A percentile compares a stretch with the other conserved stretches of the same genome.
Evolutionary conservation across 2,888 invertebrate genomes (phyloP).

Genomic region (Hesperia comma): DNA sequence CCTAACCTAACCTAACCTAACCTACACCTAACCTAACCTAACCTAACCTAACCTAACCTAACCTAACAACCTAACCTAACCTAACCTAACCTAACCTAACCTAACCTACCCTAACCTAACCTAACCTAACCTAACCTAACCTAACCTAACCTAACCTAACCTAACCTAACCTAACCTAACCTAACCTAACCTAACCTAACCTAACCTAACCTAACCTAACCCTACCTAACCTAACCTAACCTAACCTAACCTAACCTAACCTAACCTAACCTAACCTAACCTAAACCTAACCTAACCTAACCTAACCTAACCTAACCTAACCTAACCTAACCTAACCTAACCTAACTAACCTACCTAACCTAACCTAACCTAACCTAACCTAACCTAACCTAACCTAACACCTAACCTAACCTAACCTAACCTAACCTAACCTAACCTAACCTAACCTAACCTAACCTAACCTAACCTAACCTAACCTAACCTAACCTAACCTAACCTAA

Average conservation of each 20-base stretch:
- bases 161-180: constrained; percentile 41
- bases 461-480: constrained; percentile 33
- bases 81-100: constrained; percentile 43
- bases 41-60: constrained; percentile 42
- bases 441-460: constrained; percentile 23
- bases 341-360: constrained; percentile 6
- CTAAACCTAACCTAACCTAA: constrained; percentile 41
- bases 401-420: constrained; percentile 12
- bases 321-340: constrained; percentile 38
- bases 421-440: constrained; percentile 10
- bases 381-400: no score
- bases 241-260: constrained; percentile 33
- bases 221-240: constrained; percentile 38
- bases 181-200: constrained; percentile 37
- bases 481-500: constrained; percentile 37
- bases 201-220: constrained; percentile 32
- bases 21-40: constrained; percentile 41
- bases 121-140: constrained; percentile 47
- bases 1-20: constrained; percentile 41
- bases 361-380: constrained; percentile 10
- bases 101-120: constrained; percentile 42
- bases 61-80: constrained; percentile 43
- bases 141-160: constrained; percentile 40
- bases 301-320: constrained; percentile 43
- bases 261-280: constrained; percentile 42